Evolutionary conservation across 37 sponge, comb jelly and placozoan genomes (phyloP).

Genomic region (Oopsacas minuta): DNA sequence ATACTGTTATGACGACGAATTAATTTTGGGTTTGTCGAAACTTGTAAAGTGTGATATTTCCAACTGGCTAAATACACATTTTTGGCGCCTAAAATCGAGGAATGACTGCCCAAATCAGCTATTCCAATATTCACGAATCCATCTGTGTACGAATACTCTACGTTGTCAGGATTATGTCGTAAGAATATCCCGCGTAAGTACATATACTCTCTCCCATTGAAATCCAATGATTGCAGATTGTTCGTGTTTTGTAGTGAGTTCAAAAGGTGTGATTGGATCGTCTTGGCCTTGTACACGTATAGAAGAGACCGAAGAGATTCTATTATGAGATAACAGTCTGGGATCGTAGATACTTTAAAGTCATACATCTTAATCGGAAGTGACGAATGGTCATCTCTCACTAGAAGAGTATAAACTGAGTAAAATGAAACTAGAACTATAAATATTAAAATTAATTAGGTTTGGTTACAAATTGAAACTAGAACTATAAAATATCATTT

Average conservation of each 20-base stretch:
- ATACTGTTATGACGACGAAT: too few relatives aligned
- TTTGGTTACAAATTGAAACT: too few relatives aligned
- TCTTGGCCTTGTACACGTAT: background rate
- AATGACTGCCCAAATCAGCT: background rate
- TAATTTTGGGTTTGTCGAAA: too few relatives aligned
- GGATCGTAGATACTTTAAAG: background rate
- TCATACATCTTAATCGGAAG: background rate
- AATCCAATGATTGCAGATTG: background rate
- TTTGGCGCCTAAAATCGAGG: conserved; percentile 1
- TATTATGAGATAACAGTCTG: conserved; percentile 5
- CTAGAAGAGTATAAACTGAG: background rate
- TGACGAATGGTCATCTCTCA: background rate
- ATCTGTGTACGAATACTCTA: background rate
- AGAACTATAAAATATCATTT: too few relatives aligned
- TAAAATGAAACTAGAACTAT: too few relatives aligned
- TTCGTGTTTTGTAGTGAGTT: background rate
- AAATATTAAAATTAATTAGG: too few relatives aligned
- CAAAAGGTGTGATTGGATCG: background rate
- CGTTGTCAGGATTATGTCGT: background rate
- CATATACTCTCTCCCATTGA: background rate
- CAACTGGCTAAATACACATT: background rate
- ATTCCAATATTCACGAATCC: background rate
- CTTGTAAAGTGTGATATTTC: conserved; percentile 3
- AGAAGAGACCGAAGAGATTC: background rate
- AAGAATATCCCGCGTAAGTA: background rate